A percentile compares a stretch with the other conserved stretches of the same genome.
Conservation (phyloP, 2,797 vertebrate genomes). For the Kryptopterus vitreolus region DNA sequence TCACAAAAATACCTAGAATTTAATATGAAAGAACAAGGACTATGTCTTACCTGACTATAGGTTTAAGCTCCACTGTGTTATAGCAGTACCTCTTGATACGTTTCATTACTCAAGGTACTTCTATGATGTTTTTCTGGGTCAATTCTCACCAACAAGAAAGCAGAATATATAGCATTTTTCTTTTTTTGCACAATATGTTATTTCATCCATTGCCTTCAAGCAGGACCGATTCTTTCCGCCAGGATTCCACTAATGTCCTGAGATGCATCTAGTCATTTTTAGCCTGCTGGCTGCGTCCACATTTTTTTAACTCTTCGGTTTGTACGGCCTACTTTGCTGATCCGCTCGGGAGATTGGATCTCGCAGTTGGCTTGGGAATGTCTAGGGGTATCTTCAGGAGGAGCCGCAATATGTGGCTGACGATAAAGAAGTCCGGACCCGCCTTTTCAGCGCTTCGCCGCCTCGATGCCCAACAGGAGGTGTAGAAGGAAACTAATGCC, state of each 20-base stretch:
- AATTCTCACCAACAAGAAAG: background rate
- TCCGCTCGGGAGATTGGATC: background rate
- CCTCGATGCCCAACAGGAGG: background rate
- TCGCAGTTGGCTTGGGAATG: background rate
- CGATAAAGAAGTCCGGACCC: background rate
- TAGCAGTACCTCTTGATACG: background rate
- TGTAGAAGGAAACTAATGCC: background rate
- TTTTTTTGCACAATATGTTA: background rate
- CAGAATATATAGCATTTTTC: background rate
- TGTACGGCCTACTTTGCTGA: background rate
- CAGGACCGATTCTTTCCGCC: background rate
- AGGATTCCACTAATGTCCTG: background rate
- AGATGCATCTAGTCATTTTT: background rate
- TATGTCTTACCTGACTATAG: too few species aligned
- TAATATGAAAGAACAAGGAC: too few species aligned
- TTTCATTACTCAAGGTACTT: too few species aligned
- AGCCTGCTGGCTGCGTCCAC: background rate
- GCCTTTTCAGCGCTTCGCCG: background rate
- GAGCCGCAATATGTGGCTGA: constrained; percentile 6
- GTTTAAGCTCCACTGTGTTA: background rate
- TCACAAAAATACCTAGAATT: too few species aligned
- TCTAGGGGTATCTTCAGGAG: background rate
- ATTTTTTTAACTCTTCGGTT: background rate
- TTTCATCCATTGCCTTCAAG: background rate
- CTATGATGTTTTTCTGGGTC: background rate